Base-by-base conservation (phyloP, 2,113 vertebrate genomes). In the Sporophila hypoxantha region DNA sequence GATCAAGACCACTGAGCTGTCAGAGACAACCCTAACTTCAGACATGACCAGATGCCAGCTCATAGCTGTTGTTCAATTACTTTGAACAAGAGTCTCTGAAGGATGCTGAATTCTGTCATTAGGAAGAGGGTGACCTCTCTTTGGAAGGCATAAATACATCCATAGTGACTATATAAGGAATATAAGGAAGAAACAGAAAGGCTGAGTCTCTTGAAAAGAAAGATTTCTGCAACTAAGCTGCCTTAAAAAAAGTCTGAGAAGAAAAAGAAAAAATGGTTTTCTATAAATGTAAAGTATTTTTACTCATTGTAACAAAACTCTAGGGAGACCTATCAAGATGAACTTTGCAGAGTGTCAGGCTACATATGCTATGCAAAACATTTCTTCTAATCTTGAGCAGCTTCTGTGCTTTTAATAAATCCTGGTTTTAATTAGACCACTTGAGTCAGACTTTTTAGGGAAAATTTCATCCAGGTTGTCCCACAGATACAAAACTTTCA, bases 381-480 rank as follows among this genome's bases (percentile, higher is more conserved):
- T 59, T 74, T 76, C 44, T 82, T 90, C 80, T 91, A 75, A 88
- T 86, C 67, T 91, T 78, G 25, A 86, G 37, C 76, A 71, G 41
- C 32, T 92, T 89, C 79, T 82, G 36, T 75, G 68, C 53, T 86
- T 61, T 87, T 93, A 87, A 93, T 95, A 94, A 91, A 92, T 85
- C 67, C 62, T 77, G 13, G 5, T 65, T 91, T 90, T 93, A 95
- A 95, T 95, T 93, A 94, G 80, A 94, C 50, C 90, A 95, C 93
- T 93, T 84, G 91, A 87, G 85, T 71, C 61, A 64, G 34, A 64
- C 13, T 80, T 91, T 49, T 34, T 61, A 66, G 65, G 39, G 30
- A 89, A 92, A 91, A 65, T 77, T 78, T 89, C 30, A 56, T 52
- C 49, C 14, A 85, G 14, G 64, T 76, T 83, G 50, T 79, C 59